These are phyloP conservation scores for Nannobrachium achirus DNA, from an alignment of 2,113 vertebrate species.

Conservation along the genomic window DNA sequence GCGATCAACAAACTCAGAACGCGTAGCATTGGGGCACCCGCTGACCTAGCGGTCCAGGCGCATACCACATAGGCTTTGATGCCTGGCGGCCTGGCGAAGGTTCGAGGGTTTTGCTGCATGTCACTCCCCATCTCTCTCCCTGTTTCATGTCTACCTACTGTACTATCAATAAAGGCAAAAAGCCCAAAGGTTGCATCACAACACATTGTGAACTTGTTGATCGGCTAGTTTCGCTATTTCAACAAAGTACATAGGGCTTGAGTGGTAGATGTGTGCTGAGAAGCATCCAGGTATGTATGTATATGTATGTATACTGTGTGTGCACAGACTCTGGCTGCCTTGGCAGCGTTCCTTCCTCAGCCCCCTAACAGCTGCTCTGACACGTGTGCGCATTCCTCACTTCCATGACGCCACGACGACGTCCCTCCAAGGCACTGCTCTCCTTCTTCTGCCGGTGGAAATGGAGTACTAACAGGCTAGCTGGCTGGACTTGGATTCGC, in stretches of 20 bases:
- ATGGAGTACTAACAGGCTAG: background rate
- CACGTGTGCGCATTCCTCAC: constrained; percentile 65
- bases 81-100: no score
- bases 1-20: no score
- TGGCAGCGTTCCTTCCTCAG: constrained; percentile 30
- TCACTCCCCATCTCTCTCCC: background rate
- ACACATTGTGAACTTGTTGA: no score
- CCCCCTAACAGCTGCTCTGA: constrained; percentile 64
- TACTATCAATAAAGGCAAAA: no score
- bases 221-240: no score
- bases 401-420: constrained; percentile 36
- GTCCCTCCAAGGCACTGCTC: constrained; percentile 41
- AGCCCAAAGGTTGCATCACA: no score
- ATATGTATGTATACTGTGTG: constrained; percentile 25
- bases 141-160: no score
- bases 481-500: constrained; percentile 16
- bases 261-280: background rate
- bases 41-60: no score
- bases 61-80: no score
- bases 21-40: no score
- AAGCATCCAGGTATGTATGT: constrained; percentile 36
- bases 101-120: no score
- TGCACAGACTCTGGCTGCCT: constrained; percentile 10
- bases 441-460: constrained; percentile 18
- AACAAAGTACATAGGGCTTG: no score